Base-by-base conservation (phyloP, 2,797 vertebrate genomes). In the Coracias cyanogaster region DNA sequence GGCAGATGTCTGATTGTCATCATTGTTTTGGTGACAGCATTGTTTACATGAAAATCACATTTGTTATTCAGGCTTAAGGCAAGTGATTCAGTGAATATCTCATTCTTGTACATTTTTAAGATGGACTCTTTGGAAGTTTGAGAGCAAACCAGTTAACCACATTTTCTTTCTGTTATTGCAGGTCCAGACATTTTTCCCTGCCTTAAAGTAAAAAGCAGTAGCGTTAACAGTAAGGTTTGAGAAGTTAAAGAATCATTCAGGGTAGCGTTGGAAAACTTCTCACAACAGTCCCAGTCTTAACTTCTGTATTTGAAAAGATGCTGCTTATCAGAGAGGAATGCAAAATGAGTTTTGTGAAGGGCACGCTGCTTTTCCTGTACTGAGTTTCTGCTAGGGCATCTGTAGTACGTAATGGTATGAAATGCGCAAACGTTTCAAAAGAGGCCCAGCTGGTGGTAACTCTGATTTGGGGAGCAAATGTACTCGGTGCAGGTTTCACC, bases 31-130 rank as follows among this genome's bases (percentile, higher is more conserved):
- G 76, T 94, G 87, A 95, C 79, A 73, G 73, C 96, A 94, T 51
- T 17, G 76, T 97, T 97, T 96, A 95, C 95, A 95, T 97, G 57
- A 96, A 95, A 97, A 96, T 94, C 64, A 89, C 93, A 62, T 97
- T 96, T 97, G 95, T 97, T 97, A 95, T 97, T 96, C 97, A 97
- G 97, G 89, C 93, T 77, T 43, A 31, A 76, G 87, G 57, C 85
- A 84, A 90, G 35, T 31, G 35, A 86, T 91, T 90, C 89, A 67
- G 37, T 67, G 73, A 79, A 33, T 89, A 89, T 94, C 88, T 94
- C 48, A 16, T 88, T 94, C 88, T 70, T 64, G 71, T 48, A 71
- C 82, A 60, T 66, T 89, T 84, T 92, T 94, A 70, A 94, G 91
- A 90, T 80, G 45, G 64, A 70, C 45, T 45, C 24, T 80, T 74